A percentile compares a stretch with the other conserved stretches of the same genome.
Evolutionary conservation across 64 coral and sea anemone species (phyloP).

Genomic region (Dendronephthya gigantea): DNA sequence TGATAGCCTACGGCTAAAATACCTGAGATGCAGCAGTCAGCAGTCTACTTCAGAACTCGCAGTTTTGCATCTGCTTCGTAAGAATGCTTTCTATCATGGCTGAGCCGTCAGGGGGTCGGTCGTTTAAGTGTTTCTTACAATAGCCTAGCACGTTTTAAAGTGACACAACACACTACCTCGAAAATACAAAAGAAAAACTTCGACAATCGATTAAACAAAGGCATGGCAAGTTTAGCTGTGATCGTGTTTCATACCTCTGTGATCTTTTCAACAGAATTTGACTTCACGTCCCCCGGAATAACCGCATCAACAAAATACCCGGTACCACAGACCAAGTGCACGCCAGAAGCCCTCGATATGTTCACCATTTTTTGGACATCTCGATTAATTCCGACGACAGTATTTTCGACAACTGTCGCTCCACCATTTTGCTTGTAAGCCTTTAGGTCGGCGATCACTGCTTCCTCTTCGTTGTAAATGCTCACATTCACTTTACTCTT

Average conservation of each 20-base stretch:
- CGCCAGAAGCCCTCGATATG: conserved; percentile 44
- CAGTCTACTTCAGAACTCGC: too few relatives aligned
- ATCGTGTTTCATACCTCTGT: conserved; percentile 54
- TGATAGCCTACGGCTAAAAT: too few relatives aligned
- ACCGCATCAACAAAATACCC: conserved; percentile 66
- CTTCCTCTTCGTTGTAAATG: neutral
- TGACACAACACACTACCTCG: too few relatives aligned
- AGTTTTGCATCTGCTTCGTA: too few relatives aligned
- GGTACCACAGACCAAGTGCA: conserved; percentile 78
- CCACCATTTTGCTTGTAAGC: neutral
- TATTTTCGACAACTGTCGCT: neutral
- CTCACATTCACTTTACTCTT: neutral
- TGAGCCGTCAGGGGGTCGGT: too few relatives aligned
- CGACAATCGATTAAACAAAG: too few relatives aligned
- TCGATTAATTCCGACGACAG: conserved; percentile 48
- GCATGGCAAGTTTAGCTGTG: too few relatives aligned
- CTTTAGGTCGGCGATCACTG: neutral
- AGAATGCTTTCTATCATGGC: too few relatives aligned
- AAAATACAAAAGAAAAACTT: too few relatives aligned
- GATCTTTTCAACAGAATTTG: conserved; percentile 57
- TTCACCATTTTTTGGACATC: conserved; percentile 52
- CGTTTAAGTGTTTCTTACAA: too few relatives aligned
- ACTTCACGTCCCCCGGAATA: conserved; percentile 49
- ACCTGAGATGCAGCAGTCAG: too few relatives aligned
- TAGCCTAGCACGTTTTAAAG: too few relatives aligned